Conservation (phyloP, 1,140 invertebrate species). For the Calliopsis andreniformis region DNA sequence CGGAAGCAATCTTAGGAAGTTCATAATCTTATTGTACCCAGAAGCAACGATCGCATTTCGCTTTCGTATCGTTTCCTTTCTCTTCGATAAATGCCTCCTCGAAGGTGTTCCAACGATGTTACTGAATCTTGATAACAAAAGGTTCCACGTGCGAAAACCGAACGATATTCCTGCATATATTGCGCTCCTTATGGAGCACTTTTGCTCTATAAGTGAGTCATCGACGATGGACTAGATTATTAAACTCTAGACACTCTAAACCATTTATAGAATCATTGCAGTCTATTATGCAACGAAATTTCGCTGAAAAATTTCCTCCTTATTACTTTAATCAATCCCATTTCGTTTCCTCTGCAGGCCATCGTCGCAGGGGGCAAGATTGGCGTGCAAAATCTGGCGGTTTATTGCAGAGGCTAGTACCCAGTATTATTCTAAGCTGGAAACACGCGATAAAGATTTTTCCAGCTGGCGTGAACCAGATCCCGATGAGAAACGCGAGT, state of each 20-base stretch:
- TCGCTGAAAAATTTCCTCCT: too few relatives aligned
- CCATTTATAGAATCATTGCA: too few relatives aligned
- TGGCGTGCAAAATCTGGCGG: constrained; percentile 29
- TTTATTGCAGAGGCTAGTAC: constrained; percentile 31
- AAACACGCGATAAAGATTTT: constrained; percentile 55
- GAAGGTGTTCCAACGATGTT: constrained; percentile 31
- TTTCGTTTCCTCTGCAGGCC: too few relatives aligned
- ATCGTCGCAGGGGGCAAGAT: constrained; percentile 1
- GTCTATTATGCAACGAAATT: too few relatives aligned
- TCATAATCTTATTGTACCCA: constrained; percentile 35
- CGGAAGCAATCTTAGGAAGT: constrained; percentile 20
- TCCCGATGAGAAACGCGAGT: constrained; percentile 36
- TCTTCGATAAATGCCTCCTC: constrained; percentile 28
- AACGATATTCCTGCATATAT: constrained; percentile 16
- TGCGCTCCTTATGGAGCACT: constrained; percentile 1
- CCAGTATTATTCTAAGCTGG: constrained; percentile 7
- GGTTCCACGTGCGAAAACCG: constrained; percentile 35
- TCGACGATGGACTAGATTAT: too few relatives aligned
- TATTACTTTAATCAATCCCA: too few relatives aligned
- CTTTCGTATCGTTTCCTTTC: background rate
- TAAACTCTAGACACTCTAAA: too few relatives aligned
- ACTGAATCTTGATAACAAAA: constrained; percentile 16
- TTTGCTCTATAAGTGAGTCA: background rate
- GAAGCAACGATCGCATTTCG: constrained; percentile 4
- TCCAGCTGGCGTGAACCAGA: background rate